Evolutionary conservation across 2,113 vertebrate species (phyloP), one percentile per base, ranked within the genome.

Genomic region (Rhinichthys klamathensis): DNA sequence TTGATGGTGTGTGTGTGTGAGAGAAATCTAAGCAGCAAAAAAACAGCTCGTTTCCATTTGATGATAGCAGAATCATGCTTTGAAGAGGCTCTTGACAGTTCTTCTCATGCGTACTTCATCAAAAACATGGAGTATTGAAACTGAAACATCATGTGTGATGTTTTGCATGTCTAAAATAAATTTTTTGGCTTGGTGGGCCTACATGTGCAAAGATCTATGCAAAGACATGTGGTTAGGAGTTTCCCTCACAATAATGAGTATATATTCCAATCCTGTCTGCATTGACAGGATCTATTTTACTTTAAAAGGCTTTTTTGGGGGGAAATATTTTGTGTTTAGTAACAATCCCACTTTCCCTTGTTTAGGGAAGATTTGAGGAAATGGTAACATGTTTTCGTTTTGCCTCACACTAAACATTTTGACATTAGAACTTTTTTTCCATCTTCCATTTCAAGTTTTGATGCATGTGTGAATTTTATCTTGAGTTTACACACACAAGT

Each of bases 21-120:
- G 18, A 41, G 15, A 72, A 32, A 54, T 30, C 5, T 12, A 32
- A 49, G 44, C 16, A 63, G 35, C 38, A 1, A 46, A 30, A 78
- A 78, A 63, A 27, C 2, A 13, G 6, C 18, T 23, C 32, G 41
- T 65, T 80, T 67, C 8, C 2, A 69, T 69, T 81, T 51, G 61
- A 63, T 80, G n/a, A 80, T 80, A 25, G n/a, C 63, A 23, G 61
- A 46, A 69, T 51, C 21, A 4, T 51, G 27, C 44, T 81, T 51
- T 23, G 5, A 44, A 69, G 44, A 69, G 44, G 60, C 80, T 51
- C 80, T 81, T 51, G 44, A 67, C 11, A 12, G 46, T 32, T 16
- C 44, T 67, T 81, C 5, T 67, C 79, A 15, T 51, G 13, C 41
- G 30, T 69, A 10, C 61, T 81, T 69, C 44, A 81, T 13, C 30